phyloP scores from a whole-genome alignment of 2,113 vertebrate genomes.

The Podocnemis expansa region DNA sequence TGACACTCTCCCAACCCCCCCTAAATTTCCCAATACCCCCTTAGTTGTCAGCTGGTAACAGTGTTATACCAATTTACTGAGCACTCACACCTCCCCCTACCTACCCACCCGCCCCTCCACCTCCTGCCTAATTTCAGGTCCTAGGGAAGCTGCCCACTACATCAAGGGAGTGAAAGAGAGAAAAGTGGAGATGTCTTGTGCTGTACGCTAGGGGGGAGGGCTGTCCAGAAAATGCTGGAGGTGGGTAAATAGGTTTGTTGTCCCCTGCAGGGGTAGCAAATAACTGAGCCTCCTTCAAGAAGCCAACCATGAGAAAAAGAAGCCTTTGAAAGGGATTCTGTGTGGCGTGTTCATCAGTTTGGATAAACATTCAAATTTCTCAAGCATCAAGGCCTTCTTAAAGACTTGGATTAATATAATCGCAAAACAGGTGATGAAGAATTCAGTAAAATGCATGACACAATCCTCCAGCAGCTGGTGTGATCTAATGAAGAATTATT shows the following conservation, averaged over 20 bases:
- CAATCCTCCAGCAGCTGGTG: not conserved
- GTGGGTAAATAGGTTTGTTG: not conserved
- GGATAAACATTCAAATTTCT: not conserved
- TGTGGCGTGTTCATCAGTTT: not conserved
- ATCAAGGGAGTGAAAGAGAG: not conserved
- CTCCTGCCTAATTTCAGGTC: too few species aligned
- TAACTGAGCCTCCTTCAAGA: not conserved
- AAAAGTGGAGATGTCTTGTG: not conserved
- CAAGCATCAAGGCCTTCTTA: not conserved
- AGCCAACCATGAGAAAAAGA: not conserved
- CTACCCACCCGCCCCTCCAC: too few species aligned
- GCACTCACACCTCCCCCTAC: too few species aligned
- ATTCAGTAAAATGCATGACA: fast-evolving
- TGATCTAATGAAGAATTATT: not conserved
- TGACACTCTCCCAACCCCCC: too few species aligned
- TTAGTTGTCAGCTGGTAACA: too few species aligned
- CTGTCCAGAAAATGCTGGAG: not conserved
- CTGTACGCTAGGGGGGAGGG: too few species aligned
- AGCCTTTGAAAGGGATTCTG: not conserved
- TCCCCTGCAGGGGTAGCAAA: not conserved
- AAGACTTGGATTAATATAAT: not conserved
- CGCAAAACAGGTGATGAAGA: not conserved
- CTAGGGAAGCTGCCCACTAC: not conserved
- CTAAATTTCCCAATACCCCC: too few species aligned
- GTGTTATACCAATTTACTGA: too few species aligned